phyloP scores from a whole-genome alignment of 2,113 vertebrate species.

The Psophia crepitans region DNA sequence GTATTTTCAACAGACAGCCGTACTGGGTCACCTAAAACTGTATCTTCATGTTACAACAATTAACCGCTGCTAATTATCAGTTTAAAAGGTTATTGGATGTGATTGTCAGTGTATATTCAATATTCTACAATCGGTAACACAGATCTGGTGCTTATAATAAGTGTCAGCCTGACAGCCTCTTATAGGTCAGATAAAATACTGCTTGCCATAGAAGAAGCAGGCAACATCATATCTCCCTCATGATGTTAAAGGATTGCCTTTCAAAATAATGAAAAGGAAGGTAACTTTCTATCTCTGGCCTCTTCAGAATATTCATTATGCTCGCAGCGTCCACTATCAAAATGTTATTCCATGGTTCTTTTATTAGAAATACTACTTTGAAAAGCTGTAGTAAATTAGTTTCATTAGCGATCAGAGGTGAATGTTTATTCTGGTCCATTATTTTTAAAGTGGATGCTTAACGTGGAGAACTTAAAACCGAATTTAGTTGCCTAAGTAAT shows the following conservation, averaged over 20 bases:
- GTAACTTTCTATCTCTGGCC: conserved; percentile 45
- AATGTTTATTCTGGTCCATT: conserved; percentile 41
- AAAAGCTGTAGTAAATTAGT: conserved; percentile 57
- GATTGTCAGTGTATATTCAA: conserved; percentile 38
- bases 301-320: conserved; percentile 59
- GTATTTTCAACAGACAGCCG: neutral
- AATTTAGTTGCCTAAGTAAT: conserved; percentile 14
- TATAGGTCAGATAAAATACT: conserved; percentile 52
- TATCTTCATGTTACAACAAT: conserved; percentile 4
- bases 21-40: neutral
- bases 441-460: conserved; percentile 51
- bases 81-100: conserved; percentile 31
- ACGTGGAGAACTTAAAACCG: neutral
- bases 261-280: conserved; percentile 48
- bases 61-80: conserved; percentile 38
- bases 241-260: conserved; percentile 16
- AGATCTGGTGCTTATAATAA: conserved; percentile 44
- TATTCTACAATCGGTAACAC: conserved; percentile 44
- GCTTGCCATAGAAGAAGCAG: neutral
- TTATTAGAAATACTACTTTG: conserved; percentile 49
- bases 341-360: conserved; percentile 43
- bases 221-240: neutral
- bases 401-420: conserved; percentile 40
- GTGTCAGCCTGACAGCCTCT: conserved; percentile 26
- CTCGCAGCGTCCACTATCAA: conserved; percentile 19